Evolutionary conservation across 2,888 invertebrate genomes (phyloP).

Genomic region (Ariolimax columbianus): DNA sequence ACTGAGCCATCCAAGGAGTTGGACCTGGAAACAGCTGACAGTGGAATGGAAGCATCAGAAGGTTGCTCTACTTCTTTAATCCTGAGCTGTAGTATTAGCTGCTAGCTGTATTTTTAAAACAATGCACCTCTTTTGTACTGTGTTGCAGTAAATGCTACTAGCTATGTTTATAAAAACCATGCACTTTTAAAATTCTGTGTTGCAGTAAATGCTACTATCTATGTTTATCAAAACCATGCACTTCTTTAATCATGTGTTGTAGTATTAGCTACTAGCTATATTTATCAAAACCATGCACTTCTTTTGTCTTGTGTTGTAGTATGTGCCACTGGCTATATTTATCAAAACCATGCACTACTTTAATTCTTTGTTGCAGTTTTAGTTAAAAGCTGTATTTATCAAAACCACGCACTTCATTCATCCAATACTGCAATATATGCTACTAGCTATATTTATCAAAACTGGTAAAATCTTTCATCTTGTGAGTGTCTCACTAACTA

Average conservation of each 20-base stretch:
- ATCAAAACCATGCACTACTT: neutral
- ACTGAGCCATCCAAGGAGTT: neutral
- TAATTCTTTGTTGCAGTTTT: neutral
- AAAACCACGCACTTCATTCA: neutral
- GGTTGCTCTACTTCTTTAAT: slow-evolving; percentile 5
- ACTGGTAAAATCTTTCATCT: neutral
- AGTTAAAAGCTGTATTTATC: neutral
- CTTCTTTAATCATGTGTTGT: neutral
- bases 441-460: neutral
- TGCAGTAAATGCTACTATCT: too few relatives aligned
- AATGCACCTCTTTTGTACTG: too few relatives aligned
- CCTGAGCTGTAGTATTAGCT: too few relatives aligned
- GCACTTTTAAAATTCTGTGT: too few relatives aligned
- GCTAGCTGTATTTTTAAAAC: too few relatives aligned
- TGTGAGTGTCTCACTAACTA: neutral
- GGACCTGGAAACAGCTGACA: neutral
- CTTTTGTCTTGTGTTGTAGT: neutral
- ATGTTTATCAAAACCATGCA: too few relatives aligned
- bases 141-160: too few relatives aligned
- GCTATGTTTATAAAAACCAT: too few relatives aligned
- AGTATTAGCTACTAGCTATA: neutral
- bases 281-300: neutral
- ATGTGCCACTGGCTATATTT: neutral
- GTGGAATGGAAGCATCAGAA: neutral
- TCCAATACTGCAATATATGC: neutral